Conservation (phyloP, 2,888 invertebrate species). For the Priocnemis perturbator region DNA sequence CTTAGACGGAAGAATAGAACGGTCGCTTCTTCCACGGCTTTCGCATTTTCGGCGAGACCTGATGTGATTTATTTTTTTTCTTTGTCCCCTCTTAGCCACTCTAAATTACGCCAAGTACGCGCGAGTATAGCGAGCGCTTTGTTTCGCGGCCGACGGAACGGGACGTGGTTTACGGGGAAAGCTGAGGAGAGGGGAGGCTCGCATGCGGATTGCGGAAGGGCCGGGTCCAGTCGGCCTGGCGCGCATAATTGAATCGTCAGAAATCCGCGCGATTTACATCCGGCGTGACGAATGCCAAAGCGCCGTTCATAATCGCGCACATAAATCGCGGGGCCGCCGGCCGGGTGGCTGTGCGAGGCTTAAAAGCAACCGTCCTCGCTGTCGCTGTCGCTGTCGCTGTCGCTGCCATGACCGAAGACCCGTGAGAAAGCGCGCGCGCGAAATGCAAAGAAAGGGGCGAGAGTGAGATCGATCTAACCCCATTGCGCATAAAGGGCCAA, state of each 20-base stretch:
- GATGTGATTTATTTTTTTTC: too few species aligned
- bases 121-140: too few species aligned
- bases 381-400: not conserved
- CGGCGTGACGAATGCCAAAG: constrained; percentile 56
- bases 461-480: not conserved
- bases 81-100: too few species aligned
- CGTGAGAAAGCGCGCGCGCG: constrained; percentile 7
- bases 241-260: constrained; percentile 60
- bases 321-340: constrained; percentile 49
- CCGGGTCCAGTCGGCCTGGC: constrained; percentile 11
- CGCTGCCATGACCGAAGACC: constrained; percentile 8
- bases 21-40: too few species aligned
- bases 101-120: too few species aligned
- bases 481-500: not conserved
- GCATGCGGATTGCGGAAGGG: too few species aligned
- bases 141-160: too few species aligned
- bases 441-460: constrained; percentile 8
- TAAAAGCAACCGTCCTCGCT: not conserved
- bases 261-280: constrained; percentile 58
- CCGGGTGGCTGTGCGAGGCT: constrained; percentile 4
- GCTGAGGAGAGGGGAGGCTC: not conserved
- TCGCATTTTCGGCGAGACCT: too few species aligned
- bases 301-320: constrained; percentile 58
- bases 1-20: too few species aligned
- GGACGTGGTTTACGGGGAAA: not conserved